Percentiles rank a stretch among this genome's conserved stretches.
Conservation (phyloP, 2,888 invertebrate species). For the Stenurella melanura region DNA sequence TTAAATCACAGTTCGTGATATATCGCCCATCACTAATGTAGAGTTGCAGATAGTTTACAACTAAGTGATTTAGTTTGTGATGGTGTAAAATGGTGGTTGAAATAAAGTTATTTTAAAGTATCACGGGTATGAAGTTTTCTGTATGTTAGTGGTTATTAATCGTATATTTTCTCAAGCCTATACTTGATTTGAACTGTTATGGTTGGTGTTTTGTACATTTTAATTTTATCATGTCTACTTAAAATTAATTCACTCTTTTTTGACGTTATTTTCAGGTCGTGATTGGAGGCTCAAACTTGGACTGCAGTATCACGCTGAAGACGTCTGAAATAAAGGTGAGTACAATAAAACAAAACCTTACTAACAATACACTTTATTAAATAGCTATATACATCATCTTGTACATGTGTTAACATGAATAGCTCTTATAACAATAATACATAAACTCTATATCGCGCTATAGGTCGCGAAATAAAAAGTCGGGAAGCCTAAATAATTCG, state of each 20-base stretch:
- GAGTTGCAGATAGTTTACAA: no score
- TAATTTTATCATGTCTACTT: no score
- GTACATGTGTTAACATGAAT: slow-evolving; percentile 67
- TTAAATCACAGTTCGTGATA: no score
- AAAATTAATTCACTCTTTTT: neutral
- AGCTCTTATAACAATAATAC: slow-evolving; percentile 64
- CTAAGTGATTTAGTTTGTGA: no score
- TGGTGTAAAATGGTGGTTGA: no score
- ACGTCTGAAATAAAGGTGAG: slow-evolving; percentile 82
- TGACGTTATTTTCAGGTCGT: slow-evolving; percentile 76
- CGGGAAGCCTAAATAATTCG: slow-evolving; percentile 67
- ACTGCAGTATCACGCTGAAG: slow-evolving; percentile 80
- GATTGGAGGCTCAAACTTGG: slow-evolving; percentile 87
- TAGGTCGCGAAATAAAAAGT: slow-evolving; percentile 62
- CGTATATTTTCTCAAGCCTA: no score
- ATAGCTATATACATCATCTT: slow-evolving; percentile 70
- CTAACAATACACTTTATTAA: slow-evolving; percentile 73
- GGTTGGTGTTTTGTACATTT: no score
- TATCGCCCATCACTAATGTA: no score
- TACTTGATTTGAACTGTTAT: no score
- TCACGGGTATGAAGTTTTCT: no score
- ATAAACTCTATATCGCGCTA: slow-evolving; percentile 61
- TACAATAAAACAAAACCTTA: slow-evolving; percentile 49
- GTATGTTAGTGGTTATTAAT: no score
- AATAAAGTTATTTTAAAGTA: no score